Evolutionary conservation across 2,113 vertebrate species (phyloP), one percentile per base, ranked within the genome.

Genomic region (Hippocampus barbouri): DNA sequence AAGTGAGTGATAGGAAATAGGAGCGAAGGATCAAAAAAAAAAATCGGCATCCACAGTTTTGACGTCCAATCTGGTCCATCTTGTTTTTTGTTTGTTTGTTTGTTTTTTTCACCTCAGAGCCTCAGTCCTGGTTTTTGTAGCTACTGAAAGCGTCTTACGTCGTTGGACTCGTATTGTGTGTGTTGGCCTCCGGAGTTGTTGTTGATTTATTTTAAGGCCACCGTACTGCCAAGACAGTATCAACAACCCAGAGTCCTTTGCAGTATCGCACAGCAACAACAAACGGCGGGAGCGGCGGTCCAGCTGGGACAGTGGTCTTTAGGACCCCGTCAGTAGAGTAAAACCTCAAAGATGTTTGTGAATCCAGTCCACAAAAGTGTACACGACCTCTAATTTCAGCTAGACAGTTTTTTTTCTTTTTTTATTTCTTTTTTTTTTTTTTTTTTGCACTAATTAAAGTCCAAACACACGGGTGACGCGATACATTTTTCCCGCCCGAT

Each of bases 131-230:
- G 8, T 53, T 4, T 70, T 74, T 64, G 59, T 85, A 66, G 88
- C 83, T 88, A 85, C 80, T n/a, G 53, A 56, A 84, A 85, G 82
- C 76, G 80, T 82, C 82, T 83, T 79, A 59, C 45, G 41, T 68
- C 51, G 61, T 82, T 66, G 43, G 60, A 74, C 71, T 71, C 70
- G 76, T 71, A 18, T 61, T 18, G 59, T 56, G 47, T 85, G 72
- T 86, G 76, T 79, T 88, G 74, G 80, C 82, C 86, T 74, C 83
- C 83, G 82, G 87, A 82, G 85, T 88, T 88, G 87, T 85, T 89
- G 85, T 86, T 79, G 83, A 86, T 90, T 90, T 85, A 88, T 91
- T 90, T 92, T 93, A 93, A 93, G 93, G 93, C 93, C 92, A 93
- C 92, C 87, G 87, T 90, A 90, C 91, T 80, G 85, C 83, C 83